Conservation (phyloP, 2,888 invertebrate genomes). For the Chaetogeoica ovagalla region DNA sequence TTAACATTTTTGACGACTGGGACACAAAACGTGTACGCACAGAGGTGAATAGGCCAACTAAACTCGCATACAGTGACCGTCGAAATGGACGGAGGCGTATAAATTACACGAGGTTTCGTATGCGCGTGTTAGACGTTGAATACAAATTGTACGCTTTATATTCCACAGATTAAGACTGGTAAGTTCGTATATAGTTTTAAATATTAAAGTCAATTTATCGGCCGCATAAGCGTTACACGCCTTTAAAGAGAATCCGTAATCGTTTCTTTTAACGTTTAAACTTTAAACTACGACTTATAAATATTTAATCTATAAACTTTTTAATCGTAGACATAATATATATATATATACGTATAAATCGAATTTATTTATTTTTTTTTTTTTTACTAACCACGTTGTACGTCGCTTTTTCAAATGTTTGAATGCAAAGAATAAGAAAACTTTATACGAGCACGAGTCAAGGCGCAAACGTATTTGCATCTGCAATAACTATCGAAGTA, state of each 20-base stretch:
- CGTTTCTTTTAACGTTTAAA: conserved; percentile 10
- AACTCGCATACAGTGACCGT: neutral
- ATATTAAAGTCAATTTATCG: neutral
- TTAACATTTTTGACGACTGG: neutral
- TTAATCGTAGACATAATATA: neutral
- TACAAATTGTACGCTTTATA: neutral
- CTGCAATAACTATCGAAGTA: too few relatives aligned
- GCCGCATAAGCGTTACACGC: neutral
- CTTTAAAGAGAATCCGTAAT: neutral
- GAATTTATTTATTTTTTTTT: neutral
- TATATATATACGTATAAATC: too few relatives aligned
- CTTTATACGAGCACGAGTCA: neutral
- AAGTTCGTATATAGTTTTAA: neutral
- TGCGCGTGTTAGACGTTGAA: neutral
- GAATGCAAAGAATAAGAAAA: neutral
- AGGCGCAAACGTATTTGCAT: neutral
- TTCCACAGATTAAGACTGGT: neutral
- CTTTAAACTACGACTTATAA: neutral
- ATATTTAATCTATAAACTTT: conserved; percentile 11
- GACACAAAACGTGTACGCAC: neutral
- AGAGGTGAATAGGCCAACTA: neutral
- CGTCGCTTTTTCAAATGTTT: neutral
- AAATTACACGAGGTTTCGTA: neutral
- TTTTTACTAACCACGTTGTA: neutral
- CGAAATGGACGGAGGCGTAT: neutral